Evolutionary conservation across 2,888 invertebrate species (phyloP), one percentile per base, ranked within the genome.

Genomic region (Cantharis lateralis): DNA sequence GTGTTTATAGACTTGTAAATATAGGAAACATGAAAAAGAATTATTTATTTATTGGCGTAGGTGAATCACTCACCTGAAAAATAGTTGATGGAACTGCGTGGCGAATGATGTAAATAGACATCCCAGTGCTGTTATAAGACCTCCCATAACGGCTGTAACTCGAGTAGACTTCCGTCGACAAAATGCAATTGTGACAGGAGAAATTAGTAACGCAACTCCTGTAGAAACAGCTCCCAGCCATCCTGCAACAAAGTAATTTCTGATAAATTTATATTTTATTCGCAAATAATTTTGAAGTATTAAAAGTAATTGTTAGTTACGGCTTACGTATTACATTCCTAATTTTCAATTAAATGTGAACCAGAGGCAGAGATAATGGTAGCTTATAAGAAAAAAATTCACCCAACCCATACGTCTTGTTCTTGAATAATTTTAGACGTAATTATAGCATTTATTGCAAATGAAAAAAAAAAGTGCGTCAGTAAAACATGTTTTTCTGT

Each of bases 41-140:
- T 11, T 28, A 32, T 32, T 13, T 32, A 13, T 32, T 32, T 32
- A 13, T 10, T 64, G 15, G 64, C 13, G 16, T 18, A 10, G 16
- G 15, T n/a, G 13, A 10, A n/a, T 66, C 28, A 78, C 79, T 85
- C 94, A 96, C 89, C 95, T 95, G 91, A 96, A 94, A 90, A 95
- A 95, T 78, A 96, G 91, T 87, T 97, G 96, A 89, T 96, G 96
- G 87, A 95, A 95, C 88, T 96, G 95, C 77, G 95, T 93, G 76
- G 96, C 96, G 87, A 96, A 97, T 76, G 96, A 96, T 10, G 96
- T 95, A 89, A 96, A 96, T 80, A 96, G 93, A 85, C 95, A 95
- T 71, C 96, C 96, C 15, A 96, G 91, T 2, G 96, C 95, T 32
- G 95, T 94, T 71, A 96, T 93, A 80, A 96, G 91, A 10, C 96